Evolutionary conservation across 1,140 invertebrate species (phyloP).

Genomic region (Diorhabda sublineata): DNA sequence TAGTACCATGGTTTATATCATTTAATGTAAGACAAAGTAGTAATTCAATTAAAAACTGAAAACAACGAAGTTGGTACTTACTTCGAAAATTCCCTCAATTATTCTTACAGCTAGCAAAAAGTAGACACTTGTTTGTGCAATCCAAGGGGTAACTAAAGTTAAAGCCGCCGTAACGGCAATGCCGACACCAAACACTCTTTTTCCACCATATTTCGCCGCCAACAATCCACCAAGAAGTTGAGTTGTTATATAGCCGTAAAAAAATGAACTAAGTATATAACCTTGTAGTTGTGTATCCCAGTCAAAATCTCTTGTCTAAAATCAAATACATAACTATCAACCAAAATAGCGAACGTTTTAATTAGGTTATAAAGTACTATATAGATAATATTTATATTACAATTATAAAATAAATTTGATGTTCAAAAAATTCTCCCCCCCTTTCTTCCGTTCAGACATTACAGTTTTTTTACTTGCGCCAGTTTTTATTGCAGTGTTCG

Average conservation of each 20-base stretch:
- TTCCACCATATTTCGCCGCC: slow-evolving; percentile 55
- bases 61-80: slow-evolving; percentile 41
- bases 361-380: too few species aligned
- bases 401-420: too few species aligned
- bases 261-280: slow-evolving; percentile 81
- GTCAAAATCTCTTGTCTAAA: slow-evolving; percentile 59
- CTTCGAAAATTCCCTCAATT: slow-evolving; percentile 85
- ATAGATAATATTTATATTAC: too few species aligned
- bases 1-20: too few species aligned
- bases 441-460: too few species aligned
- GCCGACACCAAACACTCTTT: slow-evolving; percentile 71
- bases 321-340: too few species aligned
- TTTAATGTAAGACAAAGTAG: too few species aligned
- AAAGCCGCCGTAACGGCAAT: slow-evolving; percentile 76
- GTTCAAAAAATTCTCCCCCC: too few species aligned
- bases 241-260: slow-evolving; percentile 74
- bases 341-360: too few species aligned
- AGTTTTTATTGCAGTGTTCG: too few species aligned
- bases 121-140: slow-evolving; percentile 66
- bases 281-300: slow-evolving; percentile 79
- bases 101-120: slow-evolving; percentile 72
- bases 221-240: slow-evolving; percentile 61
- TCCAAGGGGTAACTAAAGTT: slow-evolving; percentile 76
- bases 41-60: too few species aligned
- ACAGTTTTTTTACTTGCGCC: too few species aligned